Conservation (phyloP, 64 coral and sea anemone genomes). For the Dendrophyllia cribrosa region DNA sequence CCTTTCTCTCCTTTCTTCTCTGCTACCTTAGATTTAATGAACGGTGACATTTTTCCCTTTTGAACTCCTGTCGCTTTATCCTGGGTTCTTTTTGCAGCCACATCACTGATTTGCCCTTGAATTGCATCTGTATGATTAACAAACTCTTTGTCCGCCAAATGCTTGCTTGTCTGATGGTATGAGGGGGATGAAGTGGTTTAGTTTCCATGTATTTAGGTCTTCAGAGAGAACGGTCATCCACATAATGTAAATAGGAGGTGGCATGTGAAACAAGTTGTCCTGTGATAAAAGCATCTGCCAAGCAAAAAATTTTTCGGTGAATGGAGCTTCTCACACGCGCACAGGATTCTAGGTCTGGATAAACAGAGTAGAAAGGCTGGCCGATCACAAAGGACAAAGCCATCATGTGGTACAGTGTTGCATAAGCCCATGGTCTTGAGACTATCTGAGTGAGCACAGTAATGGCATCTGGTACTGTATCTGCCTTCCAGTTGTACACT, state of each 20-base stretch:
- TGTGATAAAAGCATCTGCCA: slow-evolving; percentile 1
- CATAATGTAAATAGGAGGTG: slow-evolving; percentile 1
- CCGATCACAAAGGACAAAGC: slow-evolving; percentile 1
- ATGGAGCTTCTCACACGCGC: not conserved
- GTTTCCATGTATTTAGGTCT: slow-evolving; percentile 13
- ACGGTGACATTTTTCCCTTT: not conserved
- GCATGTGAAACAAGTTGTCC: not conserved
- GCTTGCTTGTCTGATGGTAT: not conserved
- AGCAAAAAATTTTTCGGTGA: not conserved
- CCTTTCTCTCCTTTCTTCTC: not conserved
- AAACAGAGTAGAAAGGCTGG: not conserved
- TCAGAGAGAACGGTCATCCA: not conserved
- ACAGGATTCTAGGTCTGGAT: not conserved
- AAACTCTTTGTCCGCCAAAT: not conserved
- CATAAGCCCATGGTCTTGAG: not conserved
- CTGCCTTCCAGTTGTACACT: not conserved
- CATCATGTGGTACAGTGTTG: not conserved
- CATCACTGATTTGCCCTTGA: not conserved
- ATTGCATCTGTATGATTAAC: not conserved
- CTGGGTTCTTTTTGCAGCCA: not conserved
- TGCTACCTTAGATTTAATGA: not conserved
- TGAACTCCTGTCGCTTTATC: not conserved
- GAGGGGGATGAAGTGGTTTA: not conserved
- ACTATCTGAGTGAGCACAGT: not conserved
- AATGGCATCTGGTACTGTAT: slow-evolving; percentile 4